Evolutionary conservation across 1,140 invertebrate species (phyloP), one percentile per base, ranked within the genome.

Genomic region (Drosophila seguyi): DNA sequence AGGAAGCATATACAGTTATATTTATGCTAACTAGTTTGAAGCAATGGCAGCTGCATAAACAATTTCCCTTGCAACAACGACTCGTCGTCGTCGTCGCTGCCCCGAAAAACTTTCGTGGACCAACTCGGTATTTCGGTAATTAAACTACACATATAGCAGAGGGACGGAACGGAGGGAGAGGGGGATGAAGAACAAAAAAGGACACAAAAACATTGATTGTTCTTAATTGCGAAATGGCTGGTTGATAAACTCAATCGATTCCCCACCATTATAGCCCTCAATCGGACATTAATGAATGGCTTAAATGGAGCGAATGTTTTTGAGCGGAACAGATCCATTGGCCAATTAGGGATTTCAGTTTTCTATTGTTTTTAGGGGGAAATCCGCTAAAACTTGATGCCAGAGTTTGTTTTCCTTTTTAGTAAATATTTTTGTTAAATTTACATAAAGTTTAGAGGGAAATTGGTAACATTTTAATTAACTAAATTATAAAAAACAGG

Each of bases 21-120:
- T 84, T 84, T 85, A 84, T 84, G 81, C 67, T 67, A 85, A 84
- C 68, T 74, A 74, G 71, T 73, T 74, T 67, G 38, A 36, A 38
- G 62, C 66, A 75, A 36, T 57, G 68, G 62, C 82, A 85, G 82
- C 82, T 85, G 82, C 60, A 87, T 87, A 86, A 80, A 86, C 81
- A 85, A 81, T 60, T 73, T n/a, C n/a, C 47, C 42, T 34, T 34
- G 73, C 61, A n/a, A 60, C 48, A 53, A 60, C 47, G 38, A 25
- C 25, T 25, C 25, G 25, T 25, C n/a, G n/a, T n/a, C n/a, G n/a
- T n/a, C n/a, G n/a, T 55, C 25, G 36, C 25, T 10, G 4, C n/a
- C 52, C 7, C 20, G 0, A 10, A 25, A 53, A 74, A 75, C 59
- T 74, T 66, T 41, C 38, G 34, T 20, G 38, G n/a, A 44, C 27